Evolutionary conservation across 2,113 vertebrate genomes (phyloP), one percentile per base, ranked within the genome.

Genomic region (Hippocampus zosterae): DNA sequence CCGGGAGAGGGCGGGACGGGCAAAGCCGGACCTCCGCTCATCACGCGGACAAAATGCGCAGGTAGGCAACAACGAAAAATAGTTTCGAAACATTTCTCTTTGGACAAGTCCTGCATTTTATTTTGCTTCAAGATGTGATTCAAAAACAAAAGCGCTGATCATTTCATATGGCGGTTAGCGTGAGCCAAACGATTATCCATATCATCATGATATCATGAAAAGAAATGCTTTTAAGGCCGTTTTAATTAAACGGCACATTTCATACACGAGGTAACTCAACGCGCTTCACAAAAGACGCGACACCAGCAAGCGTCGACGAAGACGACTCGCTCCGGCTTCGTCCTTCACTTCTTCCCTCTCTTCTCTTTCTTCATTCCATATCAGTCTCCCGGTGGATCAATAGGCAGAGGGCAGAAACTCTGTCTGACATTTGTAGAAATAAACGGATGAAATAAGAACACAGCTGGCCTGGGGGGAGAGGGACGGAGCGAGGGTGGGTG

Each of bases 1-100:
- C 97, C 97, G 0, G 96, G 97, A 0, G 97, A 99, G 88, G 97
- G 97, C 1, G 97, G 97, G 2, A 99, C 97, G 0, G 97, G 97
- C 0, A 94, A 95, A 72, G 84, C 97, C 0, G 97, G 97, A 29
- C 97, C 97, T 0, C 93, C 96, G 0, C 93, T 99, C 7, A 95
- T 99, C 72, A 98, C 96, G 55, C 92, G 97, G 77, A 99, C 97
- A 76, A 99, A 99, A 87, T 99, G 97, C 91, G 97, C 97, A 74
- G 97, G 97, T 99, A 89, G 84, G 84, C 46, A 63, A 84, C 56
- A 5, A 68, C 53, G 4, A 27, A 16, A 23, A 67, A 65, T 33
- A 64, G 42, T 2, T 44, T 44, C 7, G 2, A 44, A 44, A 21
- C 4, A 48, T 2, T 19, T 19, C 6, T 19, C 6, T 50, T 19